A percentile compares a stretch with the other conserved stretches of the same genome.
These are phyloP conservation scores for Urocitellus parryii DNA, from an alignment of 2,113 vertebrate genomes.

Conservation along the genomic window DNA sequence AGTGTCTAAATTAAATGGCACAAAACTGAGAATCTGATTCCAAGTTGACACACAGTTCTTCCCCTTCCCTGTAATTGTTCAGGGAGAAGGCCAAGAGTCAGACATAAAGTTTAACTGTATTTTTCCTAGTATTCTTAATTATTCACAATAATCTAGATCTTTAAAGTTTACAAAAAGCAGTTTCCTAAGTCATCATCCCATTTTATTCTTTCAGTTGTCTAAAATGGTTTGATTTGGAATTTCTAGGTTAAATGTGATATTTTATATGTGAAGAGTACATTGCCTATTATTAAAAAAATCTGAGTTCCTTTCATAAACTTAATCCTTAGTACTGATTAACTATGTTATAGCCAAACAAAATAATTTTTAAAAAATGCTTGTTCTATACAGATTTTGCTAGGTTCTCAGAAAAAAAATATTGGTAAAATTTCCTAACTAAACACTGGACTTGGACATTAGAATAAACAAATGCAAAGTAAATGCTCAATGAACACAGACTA, in stretches of 20 bases:
- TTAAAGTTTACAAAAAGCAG: conserved; percentile 18
- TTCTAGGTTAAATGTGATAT: background rate
- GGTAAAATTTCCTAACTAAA: background rate
- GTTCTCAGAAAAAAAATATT: background rate
- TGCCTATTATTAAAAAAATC: background rate
- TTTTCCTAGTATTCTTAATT: background rate
- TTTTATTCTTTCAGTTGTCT: background rate
- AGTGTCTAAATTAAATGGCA: conserved; percentile 74
- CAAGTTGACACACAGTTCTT: conserved; percentile 66
- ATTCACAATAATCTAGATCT: conserved; percentile 36
- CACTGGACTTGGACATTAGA: background rate
- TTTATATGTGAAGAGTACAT: background rate
- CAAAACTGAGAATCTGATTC: conserved; percentile 64
- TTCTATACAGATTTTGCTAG: background rate
- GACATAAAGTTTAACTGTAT: background rate
- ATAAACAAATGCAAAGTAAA: background rate
- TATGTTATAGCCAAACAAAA: background rate
- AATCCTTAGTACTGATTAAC: background rate
- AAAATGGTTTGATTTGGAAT: background rate
- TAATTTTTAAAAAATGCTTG: background rate
- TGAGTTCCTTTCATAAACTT: background rate
- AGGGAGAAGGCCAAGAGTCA: background rate
- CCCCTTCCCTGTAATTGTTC: background rate
- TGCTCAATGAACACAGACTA: background rate
- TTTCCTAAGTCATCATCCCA: background rate